Evolutionary conservation across 2,797 vertebrate genomes (phyloP).

Genomic region (Onychomys leucogaster): DNA sequence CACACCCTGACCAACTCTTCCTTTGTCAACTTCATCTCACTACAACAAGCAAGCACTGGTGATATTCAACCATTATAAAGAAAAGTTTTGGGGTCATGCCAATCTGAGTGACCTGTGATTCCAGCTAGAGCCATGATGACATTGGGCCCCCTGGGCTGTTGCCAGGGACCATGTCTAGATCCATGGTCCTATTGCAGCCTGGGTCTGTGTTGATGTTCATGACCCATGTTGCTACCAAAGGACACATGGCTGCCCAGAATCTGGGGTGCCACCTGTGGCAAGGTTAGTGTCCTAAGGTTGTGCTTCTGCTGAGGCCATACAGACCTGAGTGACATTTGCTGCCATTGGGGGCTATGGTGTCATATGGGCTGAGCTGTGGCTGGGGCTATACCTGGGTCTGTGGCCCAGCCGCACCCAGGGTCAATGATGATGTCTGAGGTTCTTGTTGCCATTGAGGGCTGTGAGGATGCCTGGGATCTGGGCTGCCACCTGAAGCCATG

Average conservation of each 20-base stretch:
- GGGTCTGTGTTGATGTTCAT: not conserved
- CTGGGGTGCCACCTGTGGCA: not conserved
- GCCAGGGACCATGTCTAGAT: not conserved
- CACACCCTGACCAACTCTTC: not conserved
- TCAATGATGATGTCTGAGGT: too few species aligned
- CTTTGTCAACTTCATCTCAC: not conserved
- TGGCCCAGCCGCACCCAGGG: not conserved
- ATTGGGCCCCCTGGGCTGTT: not conserved
- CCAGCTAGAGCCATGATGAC: not conserved
- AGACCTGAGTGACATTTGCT: not conserved
- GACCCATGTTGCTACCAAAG: not conserved
- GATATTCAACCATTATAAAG: not conserved
- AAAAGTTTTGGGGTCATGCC: not conserved
- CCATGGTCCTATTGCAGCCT: rapidly evolving
- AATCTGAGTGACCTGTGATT: not conserved
- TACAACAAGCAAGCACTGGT: too few species aligned
- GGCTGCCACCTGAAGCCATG: too few species aligned
- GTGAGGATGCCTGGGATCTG: too few species aligned
- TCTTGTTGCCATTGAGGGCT: too few species aligned
- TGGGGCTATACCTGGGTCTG: not conserved
- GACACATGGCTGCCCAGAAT: not conserved
- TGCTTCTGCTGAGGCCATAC: not conserved
- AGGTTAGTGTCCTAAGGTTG: not conserved
- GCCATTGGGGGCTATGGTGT: not conserved
- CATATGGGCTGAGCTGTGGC: not conserved